These are phyloP conservation scores for Lasioglossum morio DNA, from an alignment of 2,888 invertebrate genomes.

Conservation along the genomic window DNA sequence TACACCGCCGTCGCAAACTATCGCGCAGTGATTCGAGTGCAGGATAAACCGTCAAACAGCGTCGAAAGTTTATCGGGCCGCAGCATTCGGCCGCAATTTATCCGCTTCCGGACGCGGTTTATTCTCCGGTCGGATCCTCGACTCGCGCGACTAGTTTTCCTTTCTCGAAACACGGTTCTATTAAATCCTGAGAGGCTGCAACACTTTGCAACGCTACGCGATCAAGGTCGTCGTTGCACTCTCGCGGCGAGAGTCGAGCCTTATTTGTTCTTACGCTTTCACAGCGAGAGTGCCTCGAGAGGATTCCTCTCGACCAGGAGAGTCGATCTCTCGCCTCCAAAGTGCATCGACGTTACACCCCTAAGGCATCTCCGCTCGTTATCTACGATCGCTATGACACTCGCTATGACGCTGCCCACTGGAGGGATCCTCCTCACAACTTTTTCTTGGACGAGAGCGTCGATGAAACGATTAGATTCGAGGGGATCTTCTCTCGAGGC, in stretches of 20 bases:
- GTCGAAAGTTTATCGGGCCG: neutral
- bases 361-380: neutral
- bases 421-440: neutral
- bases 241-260: neutral
- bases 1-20: neutral
- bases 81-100: neutral
- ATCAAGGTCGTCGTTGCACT: neutral
- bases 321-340: neutral
- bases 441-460: neutral
- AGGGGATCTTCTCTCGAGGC: neutral
- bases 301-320: neutral
- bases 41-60: neutral
- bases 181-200: neutral
- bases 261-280: neutral
- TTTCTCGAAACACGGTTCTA: neutral
- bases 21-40: neutral
- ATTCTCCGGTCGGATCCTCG: neutral
- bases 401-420: neutral
- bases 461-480: neutral
- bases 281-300: neutral
- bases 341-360: neutral
- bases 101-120: neutral
- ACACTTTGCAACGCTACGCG: neutral
- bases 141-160: neutral
- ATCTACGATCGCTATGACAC: neutral